Base-by-base conservation (phyloP, 1,140 invertebrate species). In the Pseudomyrmex dendroicus region DNA sequence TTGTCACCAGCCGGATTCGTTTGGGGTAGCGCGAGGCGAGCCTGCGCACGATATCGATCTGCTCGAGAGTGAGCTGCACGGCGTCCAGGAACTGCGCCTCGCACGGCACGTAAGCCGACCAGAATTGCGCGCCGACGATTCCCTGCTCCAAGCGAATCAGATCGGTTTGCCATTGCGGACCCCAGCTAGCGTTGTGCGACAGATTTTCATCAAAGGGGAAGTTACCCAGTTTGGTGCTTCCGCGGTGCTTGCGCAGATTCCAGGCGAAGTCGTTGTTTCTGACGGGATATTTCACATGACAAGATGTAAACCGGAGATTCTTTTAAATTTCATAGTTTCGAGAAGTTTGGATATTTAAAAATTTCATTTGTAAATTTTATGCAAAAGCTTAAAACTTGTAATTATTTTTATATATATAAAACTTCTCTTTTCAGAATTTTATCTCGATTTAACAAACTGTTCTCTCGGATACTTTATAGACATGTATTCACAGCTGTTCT, bases 91-190 rank as follows among this genome's bases (percentile, higher is more conserved):
- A 96, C 91, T 98, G 97, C 1, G 97, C 96, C 74, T 96, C 96
- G 92, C 98, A 99, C 0, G 97, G 96, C 0, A 97, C 97, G 91
- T 98, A 99, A 0, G 97, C 97, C 0, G 97, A 98, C 98, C 98
- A 98, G 92, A 98, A 98, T 96, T 98, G 96, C 3, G 95, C 96
- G 9, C 95, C 95, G 2, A 96, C 93, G 72, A 94, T 94, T 1
- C 96, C 96, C 64, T 94, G 88, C 12, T 91, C 86, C 46, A 96
- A 86, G 35, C 95, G 89, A 0, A 93, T 92, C 61, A 96, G 91
- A 85, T 96, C 96, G 0, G 95, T 96, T 73, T 96, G 95, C 91
- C 94, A 94, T 35, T 92, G 91, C 0, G 88, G 92, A 72, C 90
- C 93, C 89, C 92, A 93, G 7, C 91, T 92, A 63, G 92, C 82